Evolutionary conservation across 2,113 vertebrate genomes (phyloP).

Genomic region (Talpa occidentalis): DNA sequence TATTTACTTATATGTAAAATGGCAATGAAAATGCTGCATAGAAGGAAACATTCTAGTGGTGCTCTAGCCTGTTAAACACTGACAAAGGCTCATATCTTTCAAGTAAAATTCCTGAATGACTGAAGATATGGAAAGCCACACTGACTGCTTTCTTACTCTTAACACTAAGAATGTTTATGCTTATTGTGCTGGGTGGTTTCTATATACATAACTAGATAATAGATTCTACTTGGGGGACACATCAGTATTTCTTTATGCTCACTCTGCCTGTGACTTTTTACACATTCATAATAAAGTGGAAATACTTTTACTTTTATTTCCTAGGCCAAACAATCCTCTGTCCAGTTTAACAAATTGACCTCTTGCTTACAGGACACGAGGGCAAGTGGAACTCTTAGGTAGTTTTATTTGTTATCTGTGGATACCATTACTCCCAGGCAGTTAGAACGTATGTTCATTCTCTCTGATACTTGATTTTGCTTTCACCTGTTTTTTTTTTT

Average conservation of each 20-base stretch:
- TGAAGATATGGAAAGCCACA: background rate
- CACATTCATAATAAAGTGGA: background rate
- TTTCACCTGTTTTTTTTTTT: background rate
- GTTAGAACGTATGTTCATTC: background rate
- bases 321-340: background rate
- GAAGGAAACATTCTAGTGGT: background rate
- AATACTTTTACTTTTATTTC: background rate
- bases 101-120: background rate
- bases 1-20: background rate
- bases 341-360: background rate
- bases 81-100: background rate
- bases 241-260: background rate
- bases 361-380: background rate
- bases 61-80: background rate
- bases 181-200: background rate
- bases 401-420: background rate
- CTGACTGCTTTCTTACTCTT: background rate
- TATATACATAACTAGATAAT: background rate
- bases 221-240: background rate
- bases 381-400: background rate
- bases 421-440: background rate
- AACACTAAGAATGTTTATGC: too few relatives aligned
- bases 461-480: background rate
- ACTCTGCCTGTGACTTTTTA: background rate
- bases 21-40: constrained; percentile 12